These are phyloP conservation scores for Burhinus bistriatus DNA, from an alignment of 2,113 vertebrate species.

Conservation along the genomic window DNA sequence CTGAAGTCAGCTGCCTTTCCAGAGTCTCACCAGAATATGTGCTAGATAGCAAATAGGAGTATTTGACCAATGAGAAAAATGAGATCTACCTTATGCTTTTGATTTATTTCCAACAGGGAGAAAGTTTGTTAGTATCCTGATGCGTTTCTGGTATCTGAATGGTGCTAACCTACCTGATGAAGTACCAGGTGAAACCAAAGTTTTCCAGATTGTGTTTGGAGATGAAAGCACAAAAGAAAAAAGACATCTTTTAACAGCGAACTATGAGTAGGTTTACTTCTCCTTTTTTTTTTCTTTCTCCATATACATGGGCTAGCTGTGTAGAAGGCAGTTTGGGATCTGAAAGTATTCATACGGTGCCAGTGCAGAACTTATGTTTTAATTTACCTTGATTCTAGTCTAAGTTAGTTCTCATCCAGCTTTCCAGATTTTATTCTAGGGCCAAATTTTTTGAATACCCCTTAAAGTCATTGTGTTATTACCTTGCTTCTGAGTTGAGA, in stretches of 20 bases:
- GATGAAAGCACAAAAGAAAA: constrained; percentile 74
- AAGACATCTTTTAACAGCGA: constrained; percentile 86
- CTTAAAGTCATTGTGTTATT: background rate
- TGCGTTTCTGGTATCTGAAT: constrained; percentile 95
- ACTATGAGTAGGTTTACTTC: constrained; percentile 87
- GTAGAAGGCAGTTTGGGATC: background rate
- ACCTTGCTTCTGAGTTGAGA: background rate
- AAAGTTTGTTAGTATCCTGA: constrained; percentile 93
- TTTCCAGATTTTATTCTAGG: background rate
- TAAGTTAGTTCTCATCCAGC: background rate
- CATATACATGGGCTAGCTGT: background rate
- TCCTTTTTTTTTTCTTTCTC: background rate
- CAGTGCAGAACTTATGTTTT: background rate
- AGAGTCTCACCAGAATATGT: background rate
- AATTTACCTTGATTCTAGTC: background rate
- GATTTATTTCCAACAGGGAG: constrained; percentile 79
- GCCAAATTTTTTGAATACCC: background rate
- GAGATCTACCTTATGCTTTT: background rate
- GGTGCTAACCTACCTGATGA: constrained; percentile 81
- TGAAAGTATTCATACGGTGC: background rate
- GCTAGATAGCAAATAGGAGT: background rate
- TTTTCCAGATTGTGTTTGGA: constrained; percentile 81
- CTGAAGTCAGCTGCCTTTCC: background rate
- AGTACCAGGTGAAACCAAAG: constrained; percentile 73
- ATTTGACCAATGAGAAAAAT: background rate